Evolutionary conservation across 2,888 invertebrate genomes (phyloP), one percentile per base, ranked within the genome.

Genomic region (Drosophila quinaria): DNA sequence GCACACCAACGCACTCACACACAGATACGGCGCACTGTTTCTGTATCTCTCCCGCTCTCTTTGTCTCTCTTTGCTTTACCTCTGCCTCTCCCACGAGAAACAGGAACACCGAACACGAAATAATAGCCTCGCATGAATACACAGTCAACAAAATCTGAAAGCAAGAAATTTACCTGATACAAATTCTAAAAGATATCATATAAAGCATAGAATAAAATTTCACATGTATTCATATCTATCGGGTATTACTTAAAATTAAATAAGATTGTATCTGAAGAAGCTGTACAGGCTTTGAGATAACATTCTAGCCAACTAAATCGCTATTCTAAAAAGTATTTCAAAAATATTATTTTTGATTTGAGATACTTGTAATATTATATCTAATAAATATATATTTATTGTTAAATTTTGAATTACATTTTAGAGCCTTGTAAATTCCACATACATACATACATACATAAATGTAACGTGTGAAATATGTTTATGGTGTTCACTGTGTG

Each of bases 81-180:
- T 60, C 42, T 64, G 55, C 31, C 58, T 78, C 75, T 76, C 74
- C 63, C 75, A 74, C 74, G 69, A 75, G 60, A 73, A 78, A 78
- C 69, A 78, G 75, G 73, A 78, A 78, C 75, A 73, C 62, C 60
- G 69, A 78, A 65, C 78, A 73, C 75, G 68, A 78, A 67, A 77
- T 46, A 77, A 75, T 68, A 73, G 74, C 52, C 44, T 46, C 55
- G 51, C 60, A 73, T 61, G 78, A 75, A 62, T 49, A 55, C 58
- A 69, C 47, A 76, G 60, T 52, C 11, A 50, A 37, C 60, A 60
- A 52, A 49, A 49, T 35, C 56, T 25, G 3, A 67, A 52, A 77
- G 5, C 33, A 9, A 37, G 35, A 72, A 61, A 49, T 19, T 22
- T 0, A n/a, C 10, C 19, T 33, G 35, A 51, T 29, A 29, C 13